Evolutionary conservation across 2,888 invertebrate species (phyloP), one percentile per base, ranked within the genome.

Genomic region (Dolichopus griseipennis): DNA sequence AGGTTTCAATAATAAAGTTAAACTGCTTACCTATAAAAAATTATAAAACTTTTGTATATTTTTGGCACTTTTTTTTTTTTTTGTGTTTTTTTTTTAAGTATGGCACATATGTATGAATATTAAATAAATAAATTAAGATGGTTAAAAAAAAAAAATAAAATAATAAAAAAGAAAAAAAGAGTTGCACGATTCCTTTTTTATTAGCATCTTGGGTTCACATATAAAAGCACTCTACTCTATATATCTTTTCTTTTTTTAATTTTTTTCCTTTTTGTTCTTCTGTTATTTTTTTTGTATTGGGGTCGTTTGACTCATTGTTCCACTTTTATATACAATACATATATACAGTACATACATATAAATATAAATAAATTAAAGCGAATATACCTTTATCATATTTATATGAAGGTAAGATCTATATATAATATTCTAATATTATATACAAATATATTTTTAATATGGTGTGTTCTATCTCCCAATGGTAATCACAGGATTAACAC

Each of bases 401-500:
- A 52, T 18, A 52, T 18, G 9, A 52, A 52, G 6, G 15, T 52
- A 18, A 52, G 2, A 52, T 52, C 9, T 37, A 12, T 27, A 27
- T 2, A 27, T 27, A 37, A 34, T 34, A 7, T 34, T 34, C 34
- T 9, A 34, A 34, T 9, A 34, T 34, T 9, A n/a, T 34, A 9
- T 34, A 34, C 15, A 43, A 10, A 43, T 43, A 43, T 43, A 15
- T 43, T 9, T 15, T 52, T 15, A 18, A 52, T 18, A 18, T 52
- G 15, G 18, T 37, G 37, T 37, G 52, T 52, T 52, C 15, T 52
- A 52, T 52, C n/a, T 52, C 52, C 52, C 52, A 52, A 15, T 52
- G 15, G 52, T 52, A 52, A 52, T 52, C 52, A 52, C n/a, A 18
- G 52, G n/a, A 52, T 52, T 52, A 52, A 52, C 52, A 52, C 52